Percentiles rank a stretch among this genome's conserved stretches.
Evolutionary conservation across 2,113 vertebrate genomes (phyloP).

Genomic region (Petrocephalus microphthalmus): DNA sequence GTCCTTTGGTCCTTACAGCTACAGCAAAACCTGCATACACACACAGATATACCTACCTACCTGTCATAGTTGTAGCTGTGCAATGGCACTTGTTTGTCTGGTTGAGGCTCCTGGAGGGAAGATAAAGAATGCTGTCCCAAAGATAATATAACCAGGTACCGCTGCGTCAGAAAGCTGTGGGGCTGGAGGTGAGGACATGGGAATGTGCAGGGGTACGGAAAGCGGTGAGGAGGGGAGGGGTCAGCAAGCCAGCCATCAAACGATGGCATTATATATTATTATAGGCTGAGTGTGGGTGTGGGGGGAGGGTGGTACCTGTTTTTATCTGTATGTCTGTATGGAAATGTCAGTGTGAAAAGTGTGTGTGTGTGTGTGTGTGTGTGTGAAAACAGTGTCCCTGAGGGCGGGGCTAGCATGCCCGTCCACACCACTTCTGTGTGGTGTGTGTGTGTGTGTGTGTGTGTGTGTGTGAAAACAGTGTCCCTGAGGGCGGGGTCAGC

Average conservation of each 20-base stretch:
- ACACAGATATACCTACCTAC: not conserved
- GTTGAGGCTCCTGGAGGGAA: not conserved
- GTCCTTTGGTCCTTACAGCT: no score
- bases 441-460: not conserved
- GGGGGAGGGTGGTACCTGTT: not conserved
- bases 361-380: conserved; percentile 7
- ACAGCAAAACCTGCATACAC: not conserved
- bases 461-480: not conserved
- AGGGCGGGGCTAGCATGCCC: conserved; percentile 24
- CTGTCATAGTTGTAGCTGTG: conserved; percentile 21
- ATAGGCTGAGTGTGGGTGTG: not conserved
- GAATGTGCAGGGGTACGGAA: not conserved
- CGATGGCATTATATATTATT: not conserved
- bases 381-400: not conserved
- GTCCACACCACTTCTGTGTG: conserved; percentile 18
- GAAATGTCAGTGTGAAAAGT: not conserved
- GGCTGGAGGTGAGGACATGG: not conserved
- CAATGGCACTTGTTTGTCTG: conserved; percentile 13
- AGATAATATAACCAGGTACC: not conserved
- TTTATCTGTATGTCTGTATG: not conserved
- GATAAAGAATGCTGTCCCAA: not conserved
- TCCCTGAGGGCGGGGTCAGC: conserved; percentile 16
- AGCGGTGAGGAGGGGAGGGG: not conserved
- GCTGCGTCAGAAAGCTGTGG: not conserved
- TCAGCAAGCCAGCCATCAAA: no score